Percentiles rank a stretch among this genome's conserved stretches.
These are phyloP conservation scores for Melanotaenia maccullochi DNA, from an alignment of 2,797 vertebrate genomes.

Conservation along the genomic window DNA sequence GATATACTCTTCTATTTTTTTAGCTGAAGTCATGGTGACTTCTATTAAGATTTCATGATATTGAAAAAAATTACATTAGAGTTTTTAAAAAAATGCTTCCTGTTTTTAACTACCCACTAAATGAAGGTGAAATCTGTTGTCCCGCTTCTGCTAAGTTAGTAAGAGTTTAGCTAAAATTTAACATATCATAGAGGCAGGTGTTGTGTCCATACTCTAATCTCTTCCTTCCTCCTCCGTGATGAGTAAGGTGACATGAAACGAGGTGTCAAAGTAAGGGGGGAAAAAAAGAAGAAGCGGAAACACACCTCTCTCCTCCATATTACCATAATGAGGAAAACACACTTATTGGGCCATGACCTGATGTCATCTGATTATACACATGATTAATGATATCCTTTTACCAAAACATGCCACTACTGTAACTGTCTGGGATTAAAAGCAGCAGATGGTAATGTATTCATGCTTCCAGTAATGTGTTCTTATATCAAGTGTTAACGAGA, in stretches of 20 bases:
- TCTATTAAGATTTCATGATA: constrained; percentile 65
- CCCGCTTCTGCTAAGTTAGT: constrained; percentile 7
- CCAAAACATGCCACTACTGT: constrained; percentile 87
- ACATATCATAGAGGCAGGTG: constrained; percentile 57
- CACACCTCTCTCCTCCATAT: constrained; percentile 86
- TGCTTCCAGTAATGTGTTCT: constrained; percentile 54
- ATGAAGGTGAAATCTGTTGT: constrained; percentile 1
- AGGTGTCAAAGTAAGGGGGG: constrained; percentile 79
- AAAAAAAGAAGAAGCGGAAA: constrained; percentile 65
- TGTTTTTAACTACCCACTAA: neutral
- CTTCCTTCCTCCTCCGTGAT: constrained; percentile 68
- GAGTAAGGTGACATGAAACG: constrained; percentile 82
- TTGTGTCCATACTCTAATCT: constrained; percentile 57
- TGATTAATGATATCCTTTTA: constrained; percentile 99
- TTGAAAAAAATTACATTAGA: neutral
- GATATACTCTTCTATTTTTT: constrained; percentile 88
- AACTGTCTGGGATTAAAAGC: constrained; percentile 80
- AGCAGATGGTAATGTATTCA: constrained; percentile 80
- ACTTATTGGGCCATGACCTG: constrained; percentile 94
- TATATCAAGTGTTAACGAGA: constrained; percentile 46
- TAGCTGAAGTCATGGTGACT: constrained; percentile 82
- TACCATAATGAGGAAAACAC: constrained; percentile 99
- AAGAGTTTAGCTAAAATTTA: constrained; percentile 34
- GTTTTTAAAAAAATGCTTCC: neutral
- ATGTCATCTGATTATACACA: constrained; percentile 99